phyloP scores from a whole-genome alignment of 2,797 vertebrate genomes.

The Chloroceryle amazona region DNA sequence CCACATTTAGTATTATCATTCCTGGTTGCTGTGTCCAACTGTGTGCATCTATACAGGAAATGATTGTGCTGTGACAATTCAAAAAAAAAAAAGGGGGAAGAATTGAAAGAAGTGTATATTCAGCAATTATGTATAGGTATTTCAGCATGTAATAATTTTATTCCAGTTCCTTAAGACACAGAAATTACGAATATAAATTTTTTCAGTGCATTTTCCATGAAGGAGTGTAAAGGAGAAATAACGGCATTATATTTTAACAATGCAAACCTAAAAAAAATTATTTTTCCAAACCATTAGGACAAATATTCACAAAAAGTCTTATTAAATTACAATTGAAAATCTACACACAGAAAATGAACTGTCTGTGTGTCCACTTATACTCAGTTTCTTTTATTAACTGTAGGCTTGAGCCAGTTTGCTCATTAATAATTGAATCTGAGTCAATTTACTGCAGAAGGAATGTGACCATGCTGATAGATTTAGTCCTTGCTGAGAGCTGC shows the following conservation, averaged over 20 bases:
- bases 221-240: not conserved
- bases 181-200: not conserved
- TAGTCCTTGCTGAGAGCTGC: not conserved
- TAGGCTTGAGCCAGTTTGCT: not conserved
- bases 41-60: not conserved
- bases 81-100: not conserved
- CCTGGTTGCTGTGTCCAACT: not conserved
- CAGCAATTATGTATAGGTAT: not conserved
- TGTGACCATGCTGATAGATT: not conserved
- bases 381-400: not conserved
- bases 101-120: not conserved
- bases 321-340: not conserved
- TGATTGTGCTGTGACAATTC: not conserved
- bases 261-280: not conserved
- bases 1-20: not conserved
- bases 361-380: not conserved
- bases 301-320: not conserved
- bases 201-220: not conserved
- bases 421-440: constrained; percentile 22
- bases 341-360: not conserved
- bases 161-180: not conserved
- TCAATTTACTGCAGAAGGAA: not conserved
- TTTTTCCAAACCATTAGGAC: not conserved
- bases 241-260: not conserved
- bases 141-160: not conserved